These are phyloP conservation scores for Pachymerium ferrugineum DNA, from an alignment of 2,888 invertebrate genomes.

Conservation along the genomic window DNA sequence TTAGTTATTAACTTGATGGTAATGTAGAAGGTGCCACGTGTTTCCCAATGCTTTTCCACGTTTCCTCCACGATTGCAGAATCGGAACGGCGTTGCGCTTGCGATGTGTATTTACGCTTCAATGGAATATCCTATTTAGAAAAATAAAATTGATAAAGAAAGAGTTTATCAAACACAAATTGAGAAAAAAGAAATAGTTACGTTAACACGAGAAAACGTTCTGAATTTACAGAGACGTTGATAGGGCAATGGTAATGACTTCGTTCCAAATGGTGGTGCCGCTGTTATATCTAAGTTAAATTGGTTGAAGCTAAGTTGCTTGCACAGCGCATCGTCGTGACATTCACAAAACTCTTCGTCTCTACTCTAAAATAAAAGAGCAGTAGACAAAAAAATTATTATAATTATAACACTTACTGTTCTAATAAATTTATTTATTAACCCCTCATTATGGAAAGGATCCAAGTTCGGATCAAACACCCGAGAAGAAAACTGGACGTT, in stretches of 20 bases:
- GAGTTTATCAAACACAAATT: neutral
- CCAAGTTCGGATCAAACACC: neutral
- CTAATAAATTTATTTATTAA: neutral
- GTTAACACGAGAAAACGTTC: neutral
- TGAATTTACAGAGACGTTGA: neutral
- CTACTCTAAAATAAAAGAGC: neutral
- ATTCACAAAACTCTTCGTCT: neutral
- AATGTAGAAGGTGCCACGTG: neutral
- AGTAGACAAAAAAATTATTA: neutral
- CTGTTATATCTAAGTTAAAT: neutral
- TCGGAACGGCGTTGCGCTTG: neutral
- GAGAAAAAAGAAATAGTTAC: no score
- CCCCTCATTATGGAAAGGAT: neutral
- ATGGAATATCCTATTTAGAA: neutral
- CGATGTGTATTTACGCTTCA: neutral
- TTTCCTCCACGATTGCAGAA: neutral
- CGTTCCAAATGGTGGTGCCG: neutral
- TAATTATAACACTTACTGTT: neutral
- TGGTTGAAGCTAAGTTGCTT: neutral
- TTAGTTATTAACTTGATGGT: neutral
- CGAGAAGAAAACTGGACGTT: neutral
- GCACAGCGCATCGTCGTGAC: neutral
- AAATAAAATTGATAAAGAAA: neutral
- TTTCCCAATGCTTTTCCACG: neutral
- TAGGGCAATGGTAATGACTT: neutral